Base-by-base conservation (phyloP, 2,113 vertebrate genomes). In the Lycocorax pyrrhopterus region DNA sequence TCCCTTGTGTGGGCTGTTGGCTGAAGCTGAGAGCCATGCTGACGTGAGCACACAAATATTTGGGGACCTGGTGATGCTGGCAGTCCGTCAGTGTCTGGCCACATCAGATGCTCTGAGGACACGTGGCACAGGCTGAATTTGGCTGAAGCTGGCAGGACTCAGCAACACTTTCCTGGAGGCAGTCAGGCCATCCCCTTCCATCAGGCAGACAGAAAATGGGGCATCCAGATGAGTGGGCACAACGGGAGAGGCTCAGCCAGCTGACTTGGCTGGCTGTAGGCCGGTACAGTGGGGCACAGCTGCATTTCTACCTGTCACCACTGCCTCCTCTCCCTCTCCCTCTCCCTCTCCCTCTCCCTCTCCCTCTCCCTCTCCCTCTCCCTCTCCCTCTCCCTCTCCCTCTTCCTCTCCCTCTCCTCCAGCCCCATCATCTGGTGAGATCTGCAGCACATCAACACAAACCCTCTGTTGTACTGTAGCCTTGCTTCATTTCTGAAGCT, bases 111-210 rank as follows among this genome's bases (percentile, higher is more conserved):
- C 69, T 80, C 13, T 13, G 17, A 81, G 55, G 9, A 59, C 37
- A 58, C 0, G 1, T 76, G 53, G 22, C 4, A 2, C 41, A 30
- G 37, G 17, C 49, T 51, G 56, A 67, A 52, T 51, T 58, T 0
- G 1, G 39, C 67, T 86, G 68, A 76, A 63, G 35, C 27, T 81
- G 64, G 18, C 49, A 53, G 44, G 41, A 37, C 26, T 85, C n/a
- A 46, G 53, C 33, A 85, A 6, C 13, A 4, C 23, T 52, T 71
- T 32, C 26, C 16, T 3, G 7, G 53, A 58, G 49, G 43, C 7
- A 7, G 13, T 25, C 1, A 5, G 32, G 66, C 30, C 13, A 8
- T 53, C 29, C 9, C 16, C 7, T 60, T 84, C 37, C 2, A 1
- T 32, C 0, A 2, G 12, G 9, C 30, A 73, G 58, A 47, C 0